Evolutionary conservation across 2,797 vertebrate genomes (phyloP).

Genomic region (Cichlasoma orientale): DNA sequence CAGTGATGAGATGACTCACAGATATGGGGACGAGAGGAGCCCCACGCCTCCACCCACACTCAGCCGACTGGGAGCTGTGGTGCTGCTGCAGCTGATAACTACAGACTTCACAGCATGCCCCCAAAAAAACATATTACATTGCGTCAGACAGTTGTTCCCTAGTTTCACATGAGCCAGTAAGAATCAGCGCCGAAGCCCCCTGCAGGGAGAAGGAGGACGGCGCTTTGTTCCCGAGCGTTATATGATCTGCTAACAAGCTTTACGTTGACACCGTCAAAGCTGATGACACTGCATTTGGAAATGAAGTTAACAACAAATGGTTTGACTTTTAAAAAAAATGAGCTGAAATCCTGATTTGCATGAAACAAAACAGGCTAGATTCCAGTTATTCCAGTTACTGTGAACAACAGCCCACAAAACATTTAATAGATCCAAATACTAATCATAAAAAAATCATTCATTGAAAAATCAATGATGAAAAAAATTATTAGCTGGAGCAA

Average conservation of each 20-base stretch:
- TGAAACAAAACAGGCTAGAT: not conserved
- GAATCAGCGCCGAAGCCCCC: slow-evolving; percentile 43
- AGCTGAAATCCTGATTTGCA: not conserved
- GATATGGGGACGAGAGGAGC: slow-evolving; percentile 62
- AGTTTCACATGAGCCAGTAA: slow-evolving; percentile 47
- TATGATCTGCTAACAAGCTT: slow-evolving; percentile 49
- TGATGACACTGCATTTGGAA: not conserved
- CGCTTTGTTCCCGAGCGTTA: slow-evolving; percentile 53
- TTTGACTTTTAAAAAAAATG: not conserved
- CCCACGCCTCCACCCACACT: slow-evolving; percentile 51
- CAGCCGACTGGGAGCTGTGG: slow-evolving; percentile 37
- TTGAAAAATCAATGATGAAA: not conserved
- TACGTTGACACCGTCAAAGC: slow-evolving; percentile 38
- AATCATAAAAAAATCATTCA: not conserved
- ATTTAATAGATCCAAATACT: not conserved
- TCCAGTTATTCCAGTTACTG: not conserved
- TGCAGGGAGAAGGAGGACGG: slow-evolving; percentile 11
- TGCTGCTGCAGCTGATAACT: slow-evolving; percentile 41
- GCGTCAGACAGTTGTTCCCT: slow-evolving; percentile 47
- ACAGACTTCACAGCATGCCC: slow-evolving; percentile 21
- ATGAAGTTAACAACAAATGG: slow-evolving; percentile 2
- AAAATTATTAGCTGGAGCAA: not conserved
- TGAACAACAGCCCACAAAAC: not conserved
- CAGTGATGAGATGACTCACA: slow-evolving; percentile 68
- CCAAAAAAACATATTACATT: slow-evolving; percentile 42